Evolutionary conservation across 2,797 vertebrate genomes (phyloP), one percentile per base, ranked within the genome.

Genomic region (Sebastes paucispinis): DNA sequence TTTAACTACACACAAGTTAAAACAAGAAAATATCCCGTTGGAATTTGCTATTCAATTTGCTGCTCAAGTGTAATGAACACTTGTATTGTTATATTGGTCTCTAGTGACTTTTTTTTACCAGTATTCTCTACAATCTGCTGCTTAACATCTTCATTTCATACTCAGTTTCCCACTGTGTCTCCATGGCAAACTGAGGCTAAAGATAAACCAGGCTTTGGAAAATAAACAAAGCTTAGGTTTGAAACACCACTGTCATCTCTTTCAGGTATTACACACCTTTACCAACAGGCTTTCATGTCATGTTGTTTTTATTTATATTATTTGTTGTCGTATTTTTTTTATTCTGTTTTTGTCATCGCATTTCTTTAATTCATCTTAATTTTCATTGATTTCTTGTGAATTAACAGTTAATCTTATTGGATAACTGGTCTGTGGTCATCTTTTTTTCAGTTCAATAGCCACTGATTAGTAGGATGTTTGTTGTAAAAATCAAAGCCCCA

Each of bases 181-280:
- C 72, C 81, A 76, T 76, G 75, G 69, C 80, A 81, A 85, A 85
- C 75, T 74, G 65, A 77, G 63, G 77, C 77, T 79, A 84, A 79
- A 81, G 85, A 59, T 79, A 84, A 52, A 82, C 78, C 85, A 57
- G 69, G 70, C 82, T 77, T 79, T 80, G 77, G 79, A 80, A 77
- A 77, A 52, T 71, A 80, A 77, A 68, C 32, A 82, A 69, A 69
- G 71, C 77, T 80, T 79, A 78, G 67, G 71, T 83, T 83, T 87
- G 70, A 79, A 64, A 78, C 86, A 8, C 36, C 67, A 55, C 58
- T 75, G 65, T 77, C 77, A 39, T 57, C 77, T 69, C 57, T 54
- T 67, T 68, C 75, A 81, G 83, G 78, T 82, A 83, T 72, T 85
- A 70, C 62, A 67, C 73, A 74, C 39, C n/a, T 70, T 62, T 65